Evolutionary conservation across 2,888 invertebrate species (phyloP).

Genomic region (Caenorhabditis sp.): DNA sequence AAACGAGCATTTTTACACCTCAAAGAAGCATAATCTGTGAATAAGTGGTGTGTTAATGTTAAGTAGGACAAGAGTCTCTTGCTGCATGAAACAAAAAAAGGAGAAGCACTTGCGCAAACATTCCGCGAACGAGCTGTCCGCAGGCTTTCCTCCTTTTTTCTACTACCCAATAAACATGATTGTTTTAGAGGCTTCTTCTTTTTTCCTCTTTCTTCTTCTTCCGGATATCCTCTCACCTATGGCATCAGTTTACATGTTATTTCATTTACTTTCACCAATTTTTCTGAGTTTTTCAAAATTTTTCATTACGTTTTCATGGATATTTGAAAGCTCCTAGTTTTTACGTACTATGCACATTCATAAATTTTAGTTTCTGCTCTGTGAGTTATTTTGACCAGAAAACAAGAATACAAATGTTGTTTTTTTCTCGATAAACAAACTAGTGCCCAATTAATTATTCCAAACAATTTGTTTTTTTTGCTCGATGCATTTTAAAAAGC

Average conservation of each 20-base stretch:
- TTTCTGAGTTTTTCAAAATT: neutral
- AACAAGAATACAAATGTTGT: neutral
- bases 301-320: too few species aligned
- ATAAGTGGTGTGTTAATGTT: neutral
- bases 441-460: conserved; percentile 1
- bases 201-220: neutral
- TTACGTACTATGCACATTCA: too few species aligned
- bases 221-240: neutral
- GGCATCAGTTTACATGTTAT: neutral
- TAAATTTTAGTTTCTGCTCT: too few species aligned
- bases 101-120: neutral
- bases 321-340: too few species aligned
- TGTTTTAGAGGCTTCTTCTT: neutral
- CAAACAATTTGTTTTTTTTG: neutral
- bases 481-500: neutral
- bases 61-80: too few species aligned
- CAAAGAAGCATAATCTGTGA: neutral
- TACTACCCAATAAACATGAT: neutral
- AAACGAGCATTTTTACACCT: too few species aligned
- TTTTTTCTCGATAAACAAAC: neutral
- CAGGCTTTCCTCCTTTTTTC: neutral
- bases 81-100: neutral
- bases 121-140: neutral
- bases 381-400: too few species aligned
- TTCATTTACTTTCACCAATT: neutral